A percentile compares a stretch with the other conserved stretches of the same genome.
Conservation (phyloP, 2,888 invertebrate genomes). For the Drosophila mercatorum region DNA sequence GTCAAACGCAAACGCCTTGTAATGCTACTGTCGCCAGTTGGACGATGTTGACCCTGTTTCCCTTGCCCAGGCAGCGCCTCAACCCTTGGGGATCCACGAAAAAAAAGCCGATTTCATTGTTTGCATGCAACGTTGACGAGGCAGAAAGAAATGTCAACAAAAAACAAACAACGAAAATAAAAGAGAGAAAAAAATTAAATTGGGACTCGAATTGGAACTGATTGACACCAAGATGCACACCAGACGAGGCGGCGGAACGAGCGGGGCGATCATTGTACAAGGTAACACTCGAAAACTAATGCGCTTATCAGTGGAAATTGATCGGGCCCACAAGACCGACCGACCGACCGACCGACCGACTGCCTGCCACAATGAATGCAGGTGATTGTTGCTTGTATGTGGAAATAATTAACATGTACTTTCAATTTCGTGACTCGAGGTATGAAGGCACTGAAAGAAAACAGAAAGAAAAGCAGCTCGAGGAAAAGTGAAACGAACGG, state of each 20-base stretch:
- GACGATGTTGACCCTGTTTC: slow-evolving; percentile 17
- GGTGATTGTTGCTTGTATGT: slow-evolving; percentile 72
- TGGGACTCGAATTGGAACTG: slow-evolving; percentile 52
- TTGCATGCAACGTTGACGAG: slow-evolving; percentile 73
- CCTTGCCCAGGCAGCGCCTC: neutral
- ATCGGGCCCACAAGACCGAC: slow-evolving; percentile 41
- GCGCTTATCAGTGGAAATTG: slow-evolving; percentile 72
- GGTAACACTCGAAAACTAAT: slow-evolving; percentile 68
- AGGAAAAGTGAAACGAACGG: slow-evolving; percentile 58
- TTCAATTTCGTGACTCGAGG: slow-evolving; percentile 72
- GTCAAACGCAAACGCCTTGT: slow-evolving; percentile 63
- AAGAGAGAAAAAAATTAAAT: slow-evolving; percentile 17
- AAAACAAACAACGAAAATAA: slow-evolving; percentile 40
- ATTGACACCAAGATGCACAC: slow-evolving; percentile 64
- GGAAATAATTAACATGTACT: slow-evolving; percentile 80
- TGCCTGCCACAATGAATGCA: slow-evolving; percentile 60
- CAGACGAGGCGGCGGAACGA: slow-evolving; percentile 3
- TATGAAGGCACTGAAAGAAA: slow-evolving; percentile 12
- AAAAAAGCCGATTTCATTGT: slow-evolving; percentile 53
- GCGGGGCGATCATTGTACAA: slow-evolving; percentile 33
- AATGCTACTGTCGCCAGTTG: slow-evolving; percentile 71
- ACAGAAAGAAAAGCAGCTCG: slow-evolving; percentile 40
- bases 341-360: neutral
- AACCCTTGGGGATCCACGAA: slow-evolving; percentile 26
- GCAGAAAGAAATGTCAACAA: slow-evolving; percentile 69